Evolutionary conservation across 2,888 invertebrate genomes (phyloP).

Genomic region (Empis stercorea): DNA sequence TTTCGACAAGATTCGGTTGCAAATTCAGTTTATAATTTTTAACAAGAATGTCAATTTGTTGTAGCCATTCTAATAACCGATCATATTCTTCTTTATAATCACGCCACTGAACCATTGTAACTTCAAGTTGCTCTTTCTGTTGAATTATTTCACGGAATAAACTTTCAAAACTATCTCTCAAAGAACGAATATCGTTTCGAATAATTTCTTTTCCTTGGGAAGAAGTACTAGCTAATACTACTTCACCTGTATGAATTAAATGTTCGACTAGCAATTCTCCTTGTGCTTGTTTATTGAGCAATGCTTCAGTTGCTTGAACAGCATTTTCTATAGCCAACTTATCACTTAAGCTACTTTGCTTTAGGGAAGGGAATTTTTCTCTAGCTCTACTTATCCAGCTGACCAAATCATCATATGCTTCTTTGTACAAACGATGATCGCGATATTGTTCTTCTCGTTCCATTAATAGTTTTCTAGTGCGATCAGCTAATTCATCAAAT

Average conservation of each 20-base stretch:
- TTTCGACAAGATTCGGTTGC: constrained; percentile 65
- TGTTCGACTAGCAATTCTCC: constrained; percentile 79
- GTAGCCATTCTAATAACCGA: constrained; percentile 80
- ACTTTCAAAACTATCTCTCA: constrained; percentile 71
- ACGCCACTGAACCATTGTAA: constrained; percentile 70
- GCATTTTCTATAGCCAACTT: constrained; percentile 81
- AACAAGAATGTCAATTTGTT: constrained; percentile 80
- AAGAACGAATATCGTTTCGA: constrained; percentile 70
- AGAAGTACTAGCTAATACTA: constrained; percentile 72
- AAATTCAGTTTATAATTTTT: constrained; percentile 81
- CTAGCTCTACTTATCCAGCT: constrained; percentile 78
- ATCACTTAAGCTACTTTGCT: constrained; percentile 72
- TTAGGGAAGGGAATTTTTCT: constrained; percentile 78
- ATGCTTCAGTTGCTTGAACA: constrained; percentile 70
- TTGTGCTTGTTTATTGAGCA: constrained; percentile 81
- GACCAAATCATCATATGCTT: constrained; percentile 79
- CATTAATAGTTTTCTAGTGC: constrained; percentile 58
- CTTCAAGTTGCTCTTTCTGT: constrained; percentile 72
- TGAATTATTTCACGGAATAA: constrained; percentile 75
- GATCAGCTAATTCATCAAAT: constrained; percentile 66
- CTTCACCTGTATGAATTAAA: constrained; percentile 75
- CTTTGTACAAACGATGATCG: constrained; percentile 80
- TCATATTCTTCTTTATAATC: constrained; percentile 90
- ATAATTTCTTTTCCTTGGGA: constrained; percentile 66
- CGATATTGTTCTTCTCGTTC: constrained; percentile 78